phyloP scores from a whole-genome alignment of 92 coral and sea anemone genomes.

The Zoanthus solanderi region DNA sequence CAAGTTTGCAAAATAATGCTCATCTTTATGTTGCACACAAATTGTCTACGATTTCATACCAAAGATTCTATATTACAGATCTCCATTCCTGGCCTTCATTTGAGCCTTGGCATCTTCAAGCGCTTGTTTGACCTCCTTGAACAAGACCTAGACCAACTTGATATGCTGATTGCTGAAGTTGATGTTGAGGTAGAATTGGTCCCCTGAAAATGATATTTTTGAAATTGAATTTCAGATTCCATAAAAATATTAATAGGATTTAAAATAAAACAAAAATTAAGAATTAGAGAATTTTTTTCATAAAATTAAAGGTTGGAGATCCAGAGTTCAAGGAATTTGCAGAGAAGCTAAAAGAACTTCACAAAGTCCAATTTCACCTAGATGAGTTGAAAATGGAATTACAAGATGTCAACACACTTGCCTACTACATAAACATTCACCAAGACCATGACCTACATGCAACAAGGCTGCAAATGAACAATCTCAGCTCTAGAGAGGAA shows the following conservation, averaged over 20 bases:
- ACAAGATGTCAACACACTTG: slow-evolving; percentile 1
- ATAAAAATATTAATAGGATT: neutral
- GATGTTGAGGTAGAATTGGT: neutral
- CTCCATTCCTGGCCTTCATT: slow-evolving; percentile 7
- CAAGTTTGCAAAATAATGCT: neutral
- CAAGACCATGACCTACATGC: slow-evolving; percentile 5
- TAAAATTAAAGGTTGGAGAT: neutral
- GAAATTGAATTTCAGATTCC: neutral
- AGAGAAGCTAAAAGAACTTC: neutral
- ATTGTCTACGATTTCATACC: neutral
- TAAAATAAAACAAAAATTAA: neutral
- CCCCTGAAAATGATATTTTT: neutral
- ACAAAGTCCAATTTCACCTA: neutral
- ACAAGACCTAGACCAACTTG: slow-evolving; percentile 15
- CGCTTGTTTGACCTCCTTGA: slow-evolving; percentile 6
- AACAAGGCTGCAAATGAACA: neutral
- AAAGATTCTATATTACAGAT: neutral
- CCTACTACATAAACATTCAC: slow-evolving; percentile 9
- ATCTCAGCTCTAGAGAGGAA: slow-evolving; percentile 4
- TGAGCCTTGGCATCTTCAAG: slow-evolving; percentile 22
- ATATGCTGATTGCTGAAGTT: neutral
- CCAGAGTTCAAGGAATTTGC: slow-evolving; percentile 3
- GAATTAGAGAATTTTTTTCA: too few relatives aligned
- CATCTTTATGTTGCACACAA: neutral
- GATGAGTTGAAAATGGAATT: slow-evolving; percentile 1